Percentiles rank a stretch among this genome's conserved stretches.
Conservation (phyloP, 2,888 invertebrate genomes). For the Agriopis leucophaearia region DNA sequence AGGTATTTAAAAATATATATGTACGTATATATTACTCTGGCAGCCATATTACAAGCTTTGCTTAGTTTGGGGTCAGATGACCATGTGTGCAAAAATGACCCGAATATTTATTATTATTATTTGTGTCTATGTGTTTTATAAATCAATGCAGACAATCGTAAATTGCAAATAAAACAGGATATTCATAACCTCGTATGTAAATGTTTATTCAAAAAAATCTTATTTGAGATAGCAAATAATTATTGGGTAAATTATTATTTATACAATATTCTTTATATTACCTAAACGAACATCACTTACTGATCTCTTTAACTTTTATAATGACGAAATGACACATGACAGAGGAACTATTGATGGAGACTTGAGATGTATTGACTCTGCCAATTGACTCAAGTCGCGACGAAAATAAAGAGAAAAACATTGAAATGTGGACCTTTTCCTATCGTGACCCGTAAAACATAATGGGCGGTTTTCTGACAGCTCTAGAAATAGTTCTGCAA, state of each 20-base stretch:
- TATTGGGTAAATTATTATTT: conserved; percentile 77
- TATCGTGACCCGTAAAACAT: neutral
- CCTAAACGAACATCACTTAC: conserved; percentile 71
- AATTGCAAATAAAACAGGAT: conserved; percentile 45
- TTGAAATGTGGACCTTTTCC: conserved; percentile 30
- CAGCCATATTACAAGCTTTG: too few species aligned
- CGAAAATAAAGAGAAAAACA: neutral
- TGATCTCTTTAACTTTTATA: conserved; percentile 67
- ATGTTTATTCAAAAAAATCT: conserved; percentile 83
- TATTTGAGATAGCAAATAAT: conserved; percentile 86
- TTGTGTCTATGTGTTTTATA: neutral
- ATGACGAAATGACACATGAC: conserved; percentile 84
- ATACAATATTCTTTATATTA: conserved; percentile 68
- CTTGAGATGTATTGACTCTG: conserved; percentile 68
- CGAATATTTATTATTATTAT: too few species aligned
- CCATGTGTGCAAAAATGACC: too few species aligned
- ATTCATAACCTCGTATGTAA: conserved; percentile 70
- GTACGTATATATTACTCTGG: too few species aligned
- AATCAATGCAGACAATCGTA: neutral
- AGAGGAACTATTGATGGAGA: conserved; percentile 85
- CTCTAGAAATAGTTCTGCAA: too few species aligned
- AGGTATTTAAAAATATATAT: too few species aligned
- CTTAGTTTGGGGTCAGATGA: too few species aligned
- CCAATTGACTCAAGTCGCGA: neutral
- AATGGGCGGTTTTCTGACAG: too few species aligned